Conservation (phyloP, 2,113 vertebrate species). For the Pituophis catenifer region DNA sequence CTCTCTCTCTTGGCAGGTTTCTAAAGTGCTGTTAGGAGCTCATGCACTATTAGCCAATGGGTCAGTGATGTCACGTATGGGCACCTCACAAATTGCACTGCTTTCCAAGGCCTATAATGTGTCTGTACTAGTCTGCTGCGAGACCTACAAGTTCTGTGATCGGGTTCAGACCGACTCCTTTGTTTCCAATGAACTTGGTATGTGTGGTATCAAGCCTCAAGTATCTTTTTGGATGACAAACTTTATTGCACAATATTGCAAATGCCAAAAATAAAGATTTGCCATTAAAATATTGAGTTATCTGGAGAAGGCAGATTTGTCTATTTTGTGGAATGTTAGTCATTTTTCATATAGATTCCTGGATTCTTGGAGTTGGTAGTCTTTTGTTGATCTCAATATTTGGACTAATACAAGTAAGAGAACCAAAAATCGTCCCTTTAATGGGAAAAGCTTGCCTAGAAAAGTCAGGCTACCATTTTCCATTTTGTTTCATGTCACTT, state of each 20-base stretch:
- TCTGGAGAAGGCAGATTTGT: neutral
- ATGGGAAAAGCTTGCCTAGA: neutral
- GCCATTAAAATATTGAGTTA: neutral
- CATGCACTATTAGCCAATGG: slow-evolving; percentile 94
- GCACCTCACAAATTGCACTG: slow-evolving; percentile 92
- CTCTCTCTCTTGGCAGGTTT: slow-evolving; percentile 73
- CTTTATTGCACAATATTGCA: neutral
- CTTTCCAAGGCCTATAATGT: slow-evolving; percentile 94
- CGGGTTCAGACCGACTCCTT: slow-evolving; percentile 97
- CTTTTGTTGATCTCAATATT: neutral
- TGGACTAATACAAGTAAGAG: neutral
- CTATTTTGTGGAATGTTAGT: neutral
- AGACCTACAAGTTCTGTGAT: slow-evolving; percentile 99
- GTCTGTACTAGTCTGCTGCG: slow-evolving; percentile 95
- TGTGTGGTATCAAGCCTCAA: neutral
- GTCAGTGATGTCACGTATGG: slow-evolving; percentile 96
- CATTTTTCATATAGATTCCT: neutral
- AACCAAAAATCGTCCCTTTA: neutral
- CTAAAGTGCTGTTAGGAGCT: slow-evolving; percentile 94
- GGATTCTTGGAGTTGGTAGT: neutral
- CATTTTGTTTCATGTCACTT: neutral
- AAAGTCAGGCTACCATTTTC: neutral
- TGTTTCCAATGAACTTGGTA: slow-evolving; percentile 98
- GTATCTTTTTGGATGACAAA: neutral
- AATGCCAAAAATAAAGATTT: neutral